phyloP scores from a whole-genome alignment of 2,113 vertebrate genomes.

The Naja naja region DNA sequence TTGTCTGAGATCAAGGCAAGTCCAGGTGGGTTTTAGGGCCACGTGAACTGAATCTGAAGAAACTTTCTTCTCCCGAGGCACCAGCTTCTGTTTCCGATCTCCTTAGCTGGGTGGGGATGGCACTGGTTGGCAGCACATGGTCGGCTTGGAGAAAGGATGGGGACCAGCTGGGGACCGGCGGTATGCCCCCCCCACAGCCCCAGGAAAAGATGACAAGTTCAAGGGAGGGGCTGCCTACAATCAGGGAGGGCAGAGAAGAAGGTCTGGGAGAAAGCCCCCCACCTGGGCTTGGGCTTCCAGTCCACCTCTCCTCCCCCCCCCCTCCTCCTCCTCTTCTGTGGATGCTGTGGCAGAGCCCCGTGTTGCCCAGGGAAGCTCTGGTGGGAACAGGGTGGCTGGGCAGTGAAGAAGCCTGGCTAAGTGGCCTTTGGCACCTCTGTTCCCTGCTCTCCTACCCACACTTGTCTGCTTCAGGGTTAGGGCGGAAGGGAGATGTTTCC shows the following conservation, averaged over 20 bases:
- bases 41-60: not conserved
- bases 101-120: not conserved
- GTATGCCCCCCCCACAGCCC: not conserved
- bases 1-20: not conserved
- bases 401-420: not conserved
- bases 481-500: constrained; percentile 49
- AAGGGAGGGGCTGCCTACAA: not conserved
- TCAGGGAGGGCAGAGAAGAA: not conserved
- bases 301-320: not conserved
- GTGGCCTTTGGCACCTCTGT: constrained; percentile 21
- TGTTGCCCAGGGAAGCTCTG: too few relatives aligned
- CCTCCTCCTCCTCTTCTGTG: not conserved
- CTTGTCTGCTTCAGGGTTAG: not conserved
- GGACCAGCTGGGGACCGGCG: not conserved
- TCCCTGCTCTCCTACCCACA: not conserved
- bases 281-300: not conserved
- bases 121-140: not conserved
- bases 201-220: not conserved
- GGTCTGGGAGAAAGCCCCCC: not conserved
- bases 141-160: not conserved
- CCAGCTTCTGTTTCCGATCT: too few relatives aligned
- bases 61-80: too few relatives aligned
- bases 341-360: not conserved
- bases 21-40: too few relatives aligned
- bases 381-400: not conserved